Conservation (phyloP, 2,888 invertebrate species). For the Agriopis aurantiaria region DNA sequence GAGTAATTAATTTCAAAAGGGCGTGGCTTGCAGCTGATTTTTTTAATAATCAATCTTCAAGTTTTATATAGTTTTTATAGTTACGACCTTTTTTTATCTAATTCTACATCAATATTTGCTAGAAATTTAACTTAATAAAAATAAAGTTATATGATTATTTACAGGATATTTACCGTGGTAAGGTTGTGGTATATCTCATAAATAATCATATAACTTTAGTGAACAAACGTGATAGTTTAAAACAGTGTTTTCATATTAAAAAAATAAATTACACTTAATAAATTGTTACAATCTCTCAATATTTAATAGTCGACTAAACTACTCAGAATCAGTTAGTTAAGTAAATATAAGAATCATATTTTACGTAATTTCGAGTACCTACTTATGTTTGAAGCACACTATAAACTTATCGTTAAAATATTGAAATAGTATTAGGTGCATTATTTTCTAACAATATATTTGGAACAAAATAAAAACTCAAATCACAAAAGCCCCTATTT, state of each 20-base stretch:
- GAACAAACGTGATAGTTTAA: too few species aligned
- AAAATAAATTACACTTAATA: too few species aligned
- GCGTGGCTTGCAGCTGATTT: slow-evolving; percentile 65
- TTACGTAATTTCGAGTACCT: neutral
- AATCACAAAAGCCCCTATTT: slow-evolving; percentile 78
- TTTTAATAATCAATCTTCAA: slow-evolving; percentile 51
- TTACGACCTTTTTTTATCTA: slow-evolving; percentile 7
- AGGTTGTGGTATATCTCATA: too few species aligned
- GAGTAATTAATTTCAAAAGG: slow-evolving; percentile 60
- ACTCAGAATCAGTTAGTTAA: too few species aligned
- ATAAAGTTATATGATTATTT: too few species aligned
- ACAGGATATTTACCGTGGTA: too few species aligned
- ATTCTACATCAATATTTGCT: slow-evolving; percentile 5
- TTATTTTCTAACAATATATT: slow-evolving; percentile 83
- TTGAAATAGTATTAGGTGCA: slow-evolving; percentile 81
- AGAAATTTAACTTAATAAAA: neutral
- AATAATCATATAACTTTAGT: too few species aligned
- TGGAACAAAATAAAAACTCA: slow-evolving; percentile 75
- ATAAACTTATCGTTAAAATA: slow-evolving; percentile 63
- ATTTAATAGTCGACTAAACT: too few species aligned
- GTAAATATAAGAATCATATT: too few species aligned
- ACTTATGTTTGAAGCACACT: slow-evolving; percentile 31
- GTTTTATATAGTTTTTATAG: slow-evolving; percentile 24
- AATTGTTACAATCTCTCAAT: too few species aligned
- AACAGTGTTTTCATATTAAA: too few species aligned